Evolutionary conservation across 2,113 vertebrate species (phyloP), one percentile per base, ranked within the genome.

Genomic region (Psittacula cyanocephala): DNA sequence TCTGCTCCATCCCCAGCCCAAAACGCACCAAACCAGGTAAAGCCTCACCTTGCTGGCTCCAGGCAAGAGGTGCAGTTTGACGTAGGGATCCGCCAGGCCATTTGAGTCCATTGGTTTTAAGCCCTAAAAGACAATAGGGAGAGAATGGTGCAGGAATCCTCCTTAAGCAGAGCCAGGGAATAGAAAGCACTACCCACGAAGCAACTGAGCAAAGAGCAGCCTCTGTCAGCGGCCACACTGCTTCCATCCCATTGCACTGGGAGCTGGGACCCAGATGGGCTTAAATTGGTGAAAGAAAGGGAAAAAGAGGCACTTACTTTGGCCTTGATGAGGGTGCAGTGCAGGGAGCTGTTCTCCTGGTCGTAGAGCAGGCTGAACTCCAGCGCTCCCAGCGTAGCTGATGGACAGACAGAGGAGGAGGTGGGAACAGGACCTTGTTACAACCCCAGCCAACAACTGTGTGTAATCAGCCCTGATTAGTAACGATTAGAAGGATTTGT

Each of bases 21-120:
- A 65, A 55, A 29, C 1, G 1, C 25, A 24, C 9, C 16, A 2
- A 60, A 6, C 5, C 33, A n/a, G 62, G 78, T 76, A 85, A 81
- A 80, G 39, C 68, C 89, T 97, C 98, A 99, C 99, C 99, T 99
- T 99, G 97, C 99, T 99, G 90, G 99, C 99, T 68, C 99, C 99
- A 0, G 99, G 99, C 92, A 99, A 96, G 95, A 99, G 98, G 93
- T 99, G 99, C 65, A 99, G 98, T 84, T 99, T 99, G 57, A 99
- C 98, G 1, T 99, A 99, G 22, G 99, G 99, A 97, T 99, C 99
- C 1, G 99, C 99, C 96, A 99, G 96, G 46, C 99, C 99, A 0
- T 99, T 99, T 35, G 99, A 99, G 93, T 99, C 99, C 99, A 99
- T 99, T 6, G 99, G 99, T 93, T 99, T 99, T 92, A 99, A 97